Conservation (phyloP, 2,888 invertebrate genomes). For the Drosophila pullipes region DNA sequence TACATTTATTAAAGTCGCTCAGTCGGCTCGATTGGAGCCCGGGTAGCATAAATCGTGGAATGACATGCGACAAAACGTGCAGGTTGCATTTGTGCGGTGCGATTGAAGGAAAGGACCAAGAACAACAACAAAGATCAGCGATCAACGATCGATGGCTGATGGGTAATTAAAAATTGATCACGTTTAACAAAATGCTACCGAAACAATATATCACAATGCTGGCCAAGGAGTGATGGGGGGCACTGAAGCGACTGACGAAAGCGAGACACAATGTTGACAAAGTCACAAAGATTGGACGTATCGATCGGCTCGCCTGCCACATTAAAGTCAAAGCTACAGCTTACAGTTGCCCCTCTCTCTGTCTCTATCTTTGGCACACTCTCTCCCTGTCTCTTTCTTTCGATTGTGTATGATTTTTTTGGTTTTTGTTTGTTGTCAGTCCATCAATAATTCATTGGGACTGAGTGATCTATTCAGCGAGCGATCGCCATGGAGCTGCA, state of each 20-base stretch:
- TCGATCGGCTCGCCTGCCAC: constrained; percentile 67
- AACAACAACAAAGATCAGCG: constrained; percentile 24
- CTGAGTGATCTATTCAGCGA: constrained; percentile 73
- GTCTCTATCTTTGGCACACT: neutral
- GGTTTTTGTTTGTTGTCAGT: constrained; percentile 35
- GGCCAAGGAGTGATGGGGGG: constrained; percentile 3
- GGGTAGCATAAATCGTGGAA: constrained; percentile 76
- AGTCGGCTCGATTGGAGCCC: constrained; percentile 46
- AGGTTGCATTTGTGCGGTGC: constrained; percentile 73
- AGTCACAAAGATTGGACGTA: constrained; percentile 61
- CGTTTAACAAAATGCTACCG: constrained; percentile 83
- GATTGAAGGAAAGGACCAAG: constrained; percentile 57
- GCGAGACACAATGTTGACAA: constrained; percentile 67
- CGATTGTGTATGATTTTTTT: constrained; percentile 18
- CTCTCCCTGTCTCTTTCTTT: constrained; percentile 4
- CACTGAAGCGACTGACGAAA: constrained; percentile 17
- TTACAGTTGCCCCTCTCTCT: constrained; percentile 14
- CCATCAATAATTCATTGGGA: constrained; percentile 77
- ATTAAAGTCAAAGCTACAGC: constrained; percentile 68
- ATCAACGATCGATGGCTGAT: constrained; percentile 59
- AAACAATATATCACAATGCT: constrained; percentile 77
- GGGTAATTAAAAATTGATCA: constrained; percentile 85
- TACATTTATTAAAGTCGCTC: constrained; percentile 77
- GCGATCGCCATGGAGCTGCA: constrained; percentile 37
- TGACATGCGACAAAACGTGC: constrained; percentile 83